These are phyloP conservation scores for Eurystomus glaucurus DNA, from an alignment of 2,797 vertebrate genomes.

Conservation along the genomic window DNA sequence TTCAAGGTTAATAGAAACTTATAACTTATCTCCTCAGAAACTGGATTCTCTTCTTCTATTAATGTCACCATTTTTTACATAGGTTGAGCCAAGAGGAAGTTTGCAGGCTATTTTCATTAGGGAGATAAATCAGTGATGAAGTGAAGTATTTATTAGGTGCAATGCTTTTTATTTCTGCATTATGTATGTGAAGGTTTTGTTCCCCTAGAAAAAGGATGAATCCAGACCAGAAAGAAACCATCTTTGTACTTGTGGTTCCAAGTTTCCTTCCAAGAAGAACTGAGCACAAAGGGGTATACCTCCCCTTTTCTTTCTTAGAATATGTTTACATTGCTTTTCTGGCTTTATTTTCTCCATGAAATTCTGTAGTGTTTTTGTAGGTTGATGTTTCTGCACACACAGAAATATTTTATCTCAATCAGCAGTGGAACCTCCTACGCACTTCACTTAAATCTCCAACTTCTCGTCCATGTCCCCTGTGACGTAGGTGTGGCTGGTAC, in stretches of 20 bases:
- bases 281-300: background rate
- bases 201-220: background rate
- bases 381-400: background rate
- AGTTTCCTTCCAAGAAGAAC: background rate
- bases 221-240: background rate
- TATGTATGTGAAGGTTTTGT: background rate
- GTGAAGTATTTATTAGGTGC: conserved; percentile 7
- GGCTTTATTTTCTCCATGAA: background rate
- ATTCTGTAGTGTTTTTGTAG: background rate
- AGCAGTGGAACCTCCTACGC: background rate
- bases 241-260: background rate
- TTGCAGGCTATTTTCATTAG: conserved; percentile 20
- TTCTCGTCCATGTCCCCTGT: background rate
- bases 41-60: background rate
- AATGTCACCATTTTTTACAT: background rate
- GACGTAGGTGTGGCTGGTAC: background rate
- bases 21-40: background rate
- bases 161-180: conserved; percentile 23
- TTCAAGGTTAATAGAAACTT: conserved; percentile 30
- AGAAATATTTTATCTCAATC: background rate
- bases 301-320: background rate
- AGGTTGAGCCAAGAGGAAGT: background rate
- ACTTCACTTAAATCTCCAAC: background rate
- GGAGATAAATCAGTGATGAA: conserved; percentile 8
- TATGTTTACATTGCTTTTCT: background rate